A percentile compares a stretch with the other conserved stretches of the same genome.
phyloP scores from a whole-genome alignment of 1,140 invertebrate species.

The Neelides sp. region DNA sequence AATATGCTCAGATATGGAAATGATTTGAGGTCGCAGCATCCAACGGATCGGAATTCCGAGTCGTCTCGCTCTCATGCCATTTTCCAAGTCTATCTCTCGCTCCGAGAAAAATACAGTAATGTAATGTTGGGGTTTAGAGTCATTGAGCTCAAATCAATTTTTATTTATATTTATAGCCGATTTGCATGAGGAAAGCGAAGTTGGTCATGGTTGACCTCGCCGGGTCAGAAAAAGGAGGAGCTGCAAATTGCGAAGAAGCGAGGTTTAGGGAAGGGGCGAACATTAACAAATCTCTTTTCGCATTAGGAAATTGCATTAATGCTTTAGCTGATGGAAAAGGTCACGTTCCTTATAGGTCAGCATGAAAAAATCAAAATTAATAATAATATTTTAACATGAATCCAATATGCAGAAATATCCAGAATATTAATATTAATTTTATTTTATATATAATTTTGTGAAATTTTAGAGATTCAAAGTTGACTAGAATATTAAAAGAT shows the following conservation, averaged over 20 bases:
- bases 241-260: conserved; percentile 55
- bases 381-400: no score
- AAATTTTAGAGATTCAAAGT: conserved; percentile 85
- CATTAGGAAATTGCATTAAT: conserved; percentile 87
- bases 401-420: no score
- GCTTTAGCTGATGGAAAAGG: conserved; percentile 65
- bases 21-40: conserved; percentile 83
- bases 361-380: no score
- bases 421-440: no score
- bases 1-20: conserved; percentile 75
- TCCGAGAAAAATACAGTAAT: conserved; percentile 15
- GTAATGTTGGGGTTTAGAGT: conserved; percentile 5
- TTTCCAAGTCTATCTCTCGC: conserved; percentile 54
- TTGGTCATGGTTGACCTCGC: conserved; percentile 89
- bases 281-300: conserved; percentile 83
- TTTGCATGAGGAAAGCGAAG: conserved; percentile 58
- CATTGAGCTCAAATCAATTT: no score
- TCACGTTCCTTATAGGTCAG: conserved; percentile 78
- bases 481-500: conserved; percentile 88
- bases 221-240: conserved; percentile 73
- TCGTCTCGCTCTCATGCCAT: conserved; percentile 94
- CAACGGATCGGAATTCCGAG: conserved; percentile 92
- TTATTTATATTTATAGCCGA: no score
- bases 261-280: conserved; percentile 86
- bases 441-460: no score